Percentiles rank a stretch among this genome's conserved stretches.
Evolutionary conservation across 2,888 invertebrate species (phyloP).

Genomic region (Fragum fragum): DNA sequence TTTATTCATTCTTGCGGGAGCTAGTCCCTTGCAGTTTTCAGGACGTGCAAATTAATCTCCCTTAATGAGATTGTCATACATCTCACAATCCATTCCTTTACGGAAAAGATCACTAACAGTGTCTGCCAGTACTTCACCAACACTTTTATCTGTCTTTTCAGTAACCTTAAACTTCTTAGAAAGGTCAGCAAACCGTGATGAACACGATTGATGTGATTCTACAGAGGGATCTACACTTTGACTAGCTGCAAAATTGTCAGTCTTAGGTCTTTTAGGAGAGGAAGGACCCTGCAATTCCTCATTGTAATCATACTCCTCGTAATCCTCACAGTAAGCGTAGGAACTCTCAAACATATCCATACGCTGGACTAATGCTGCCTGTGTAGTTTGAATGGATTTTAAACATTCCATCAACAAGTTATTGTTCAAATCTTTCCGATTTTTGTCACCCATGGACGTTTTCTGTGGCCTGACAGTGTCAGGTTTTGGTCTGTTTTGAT

Average conservation of each 20-base stretch:
- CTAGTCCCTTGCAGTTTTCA: background rate
- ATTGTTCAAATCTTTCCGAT: slow-evolving; percentile 2
- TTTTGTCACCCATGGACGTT: background rate
- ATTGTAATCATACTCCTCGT: background rate
- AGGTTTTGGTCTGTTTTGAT: background rate
- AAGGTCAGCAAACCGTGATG: background rate
- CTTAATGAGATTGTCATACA: slow-evolving; percentile 7
- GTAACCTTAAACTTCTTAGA: background rate
- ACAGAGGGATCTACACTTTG: background rate
- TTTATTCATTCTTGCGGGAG: background rate
- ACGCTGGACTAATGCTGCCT: background rate
- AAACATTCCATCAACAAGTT: slow-evolving; percentile 5
- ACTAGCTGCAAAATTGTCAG: background rate
- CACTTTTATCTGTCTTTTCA: background rate
- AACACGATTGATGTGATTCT: background rate
- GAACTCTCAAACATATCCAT: background rate
- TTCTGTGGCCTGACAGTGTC: background rate
- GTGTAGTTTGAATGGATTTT: background rate
- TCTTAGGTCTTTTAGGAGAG: background rate
- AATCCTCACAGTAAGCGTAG: background rate
- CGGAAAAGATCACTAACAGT: background rate
- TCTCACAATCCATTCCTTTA: background rate
- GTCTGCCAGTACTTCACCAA: slow-evolving; percentile 5
- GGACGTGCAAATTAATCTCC: background rate
- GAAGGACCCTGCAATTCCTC: slow-evolving; percentile 1